A percentile compares a stretch with the other conserved stretches of the same genome.
Conservation (phyloP, 1,140 invertebrate species). For the Diachasmimorpha longicaudata region DNA sequence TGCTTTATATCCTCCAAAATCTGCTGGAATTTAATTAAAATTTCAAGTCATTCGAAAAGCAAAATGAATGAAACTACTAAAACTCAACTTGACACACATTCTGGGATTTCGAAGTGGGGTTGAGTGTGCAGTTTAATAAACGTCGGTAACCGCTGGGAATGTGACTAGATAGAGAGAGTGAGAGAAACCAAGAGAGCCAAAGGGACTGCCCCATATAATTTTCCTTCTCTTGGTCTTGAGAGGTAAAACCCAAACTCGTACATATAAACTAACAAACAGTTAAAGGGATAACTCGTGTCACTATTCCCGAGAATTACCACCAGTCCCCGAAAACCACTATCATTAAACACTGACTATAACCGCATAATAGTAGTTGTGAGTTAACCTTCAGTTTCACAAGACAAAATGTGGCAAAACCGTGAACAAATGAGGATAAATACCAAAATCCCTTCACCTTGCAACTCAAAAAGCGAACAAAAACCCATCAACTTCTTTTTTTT, state of each 20-base stretch:
- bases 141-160: slow-evolving; percentile 18
- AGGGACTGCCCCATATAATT: not conserved
- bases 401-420: not conserved
- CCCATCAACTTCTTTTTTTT: not conserved
- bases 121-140: slow-evolving; percentile 19
- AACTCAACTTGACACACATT: slow-evolving; percentile 17
- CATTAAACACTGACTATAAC: slow-evolving; percentile 18
- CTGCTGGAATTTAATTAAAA: not conserved
- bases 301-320: slow-evolving; percentile 3
- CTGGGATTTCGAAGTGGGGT: not conserved
- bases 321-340: slow-evolving; percentile 1
- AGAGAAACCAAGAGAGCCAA: slow-evolving; percentile 11
- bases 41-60: not conserved
- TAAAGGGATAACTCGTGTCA: not conserved
- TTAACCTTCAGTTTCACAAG: not conserved
- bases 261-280: slow-evolving; percentile 6
- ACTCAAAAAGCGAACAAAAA: not conserved
- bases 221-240: not conserved
- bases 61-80: not conserved
- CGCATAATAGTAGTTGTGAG: slow-evolving; percentile 5
- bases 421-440: not conserved
- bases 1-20: too few relatives aligned
- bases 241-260: slow-evolving; percentile 1
- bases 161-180: not conserved
- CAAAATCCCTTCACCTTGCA: not conserved